A percentile compares a stretch with the other conserved stretches of the same genome.
Conservation (phyloP, 2,888 invertebrate species). For the Heliconius cydno region DNA sequence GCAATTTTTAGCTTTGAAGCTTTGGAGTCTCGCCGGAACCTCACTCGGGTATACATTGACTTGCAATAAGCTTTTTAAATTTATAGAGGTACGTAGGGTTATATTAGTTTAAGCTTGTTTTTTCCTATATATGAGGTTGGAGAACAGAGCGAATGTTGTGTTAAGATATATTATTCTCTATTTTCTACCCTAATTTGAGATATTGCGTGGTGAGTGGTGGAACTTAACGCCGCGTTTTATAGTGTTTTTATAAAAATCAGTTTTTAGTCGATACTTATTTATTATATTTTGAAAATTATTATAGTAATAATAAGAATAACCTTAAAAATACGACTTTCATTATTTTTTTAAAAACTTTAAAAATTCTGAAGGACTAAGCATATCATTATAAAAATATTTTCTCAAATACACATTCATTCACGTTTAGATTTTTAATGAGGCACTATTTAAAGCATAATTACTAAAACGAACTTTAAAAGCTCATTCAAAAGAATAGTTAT, state of each 20-base stretch:
- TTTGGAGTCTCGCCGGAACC: slow-evolving; percentile 23
- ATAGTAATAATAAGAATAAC: too few relatives aligned
- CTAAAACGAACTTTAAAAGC: slow-evolving; percentile 4
- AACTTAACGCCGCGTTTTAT: background rate
- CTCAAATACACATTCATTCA: background rate
- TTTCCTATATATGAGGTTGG: too few relatives aligned
- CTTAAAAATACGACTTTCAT: too few relatives aligned
- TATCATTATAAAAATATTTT: background rate
- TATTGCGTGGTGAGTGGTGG: background rate
- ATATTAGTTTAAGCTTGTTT: background rate
- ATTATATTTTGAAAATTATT: too few relatives aligned
- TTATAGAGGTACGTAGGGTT: background rate
- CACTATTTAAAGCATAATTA: background rate
- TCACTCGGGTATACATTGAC: slow-evolving; percentile 13
- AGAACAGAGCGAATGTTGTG: too few relatives aligned
- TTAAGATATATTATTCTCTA: too few relatives aligned
- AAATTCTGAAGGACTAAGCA: background rate
- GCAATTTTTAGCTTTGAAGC: slow-evolving; percentile 15
- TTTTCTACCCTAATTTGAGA: background rate
- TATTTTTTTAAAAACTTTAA: background rate
- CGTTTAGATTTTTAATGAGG: background rate
- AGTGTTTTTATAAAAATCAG: too few relatives aligned
- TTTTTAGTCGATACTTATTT: too few relatives aligned
- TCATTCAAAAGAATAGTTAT: background rate
- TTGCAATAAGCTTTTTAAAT: slow-evolving; percentile 18